A percentile compares a stretch with the other conserved stretches of the same genome.
These are phyloP conservation scores for Drosophila yooni DNA, from an alignment of 2,888 invertebrate genomes.

Conservation along the genomic window DNA sequence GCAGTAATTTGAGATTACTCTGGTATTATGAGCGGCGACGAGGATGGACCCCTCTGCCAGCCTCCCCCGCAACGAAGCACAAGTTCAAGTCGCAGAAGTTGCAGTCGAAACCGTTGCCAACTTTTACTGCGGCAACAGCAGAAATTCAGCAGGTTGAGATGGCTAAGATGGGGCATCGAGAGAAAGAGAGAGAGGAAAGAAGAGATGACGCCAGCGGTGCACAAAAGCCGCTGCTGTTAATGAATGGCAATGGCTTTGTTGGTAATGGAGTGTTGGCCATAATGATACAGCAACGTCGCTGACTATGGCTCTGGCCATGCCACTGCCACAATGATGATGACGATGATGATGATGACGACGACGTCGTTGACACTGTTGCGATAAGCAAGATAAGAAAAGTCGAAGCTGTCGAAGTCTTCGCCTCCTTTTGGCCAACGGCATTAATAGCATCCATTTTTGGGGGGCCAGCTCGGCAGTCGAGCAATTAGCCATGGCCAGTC, in stretches of 20 bases:
- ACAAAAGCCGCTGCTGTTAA: slow-evolving; percentile 72
- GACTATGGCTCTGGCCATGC: slow-evolving; percentile 17
- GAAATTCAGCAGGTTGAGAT: slow-evolving; percentile 36
- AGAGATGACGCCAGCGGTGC: slow-evolving; percentile 16
- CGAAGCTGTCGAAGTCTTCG: slow-evolving; percentile 33
- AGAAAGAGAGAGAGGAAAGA: not conserved
- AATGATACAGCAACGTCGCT: slow-evolving; percentile 48
- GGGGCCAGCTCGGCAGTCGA: not conserved
- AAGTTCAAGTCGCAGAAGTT: not conserved
- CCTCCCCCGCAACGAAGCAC: not conserved
- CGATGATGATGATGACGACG: slow-evolving; percentile 25
- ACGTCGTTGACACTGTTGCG: slow-evolving; percentile 61
- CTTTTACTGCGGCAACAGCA: slow-evolving; percentile 65
- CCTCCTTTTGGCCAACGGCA: slow-evolving; percentile 13
- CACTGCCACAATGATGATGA: slow-evolving; percentile 41
- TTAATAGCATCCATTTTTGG: slow-evolving; percentile 17
- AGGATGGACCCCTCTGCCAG: not conserved
- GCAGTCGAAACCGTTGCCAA: slow-evolving; percentile 51
- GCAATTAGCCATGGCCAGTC: slow-evolving; percentile 50
- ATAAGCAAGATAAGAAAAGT: slow-evolving; percentile 66
- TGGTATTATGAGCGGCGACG: slow-evolving; percentile 52
- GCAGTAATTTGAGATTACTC: slow-evolving; percentile 77
- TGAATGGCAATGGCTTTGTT: slow-evolving; percentile 76
- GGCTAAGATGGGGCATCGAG: not conserved
- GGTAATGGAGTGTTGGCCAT: slow-evolving; percentile 76